These are phyloP conservation scores for Phyto melanocephala DNA, from an alignment of 2,888 invertebrate species.

Conservation along the genomic window DNA sequence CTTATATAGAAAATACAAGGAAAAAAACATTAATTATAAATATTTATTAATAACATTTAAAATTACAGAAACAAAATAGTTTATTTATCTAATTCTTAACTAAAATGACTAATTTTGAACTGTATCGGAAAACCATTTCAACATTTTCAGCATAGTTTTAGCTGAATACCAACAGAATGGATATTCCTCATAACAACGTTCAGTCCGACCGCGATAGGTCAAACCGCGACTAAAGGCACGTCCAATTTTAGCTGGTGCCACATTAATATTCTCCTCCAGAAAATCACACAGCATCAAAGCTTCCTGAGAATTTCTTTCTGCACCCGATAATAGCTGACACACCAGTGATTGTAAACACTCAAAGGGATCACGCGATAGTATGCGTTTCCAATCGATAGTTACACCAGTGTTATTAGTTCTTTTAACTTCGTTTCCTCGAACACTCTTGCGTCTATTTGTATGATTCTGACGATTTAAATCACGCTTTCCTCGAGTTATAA, in stretches of 20 bases:
- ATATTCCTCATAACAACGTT: constrained; percentile 76
- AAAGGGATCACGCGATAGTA: constrained; percentile 76
- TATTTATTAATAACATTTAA: background rate
- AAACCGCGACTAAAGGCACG: constrained; percentile 75
- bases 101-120: constrained; percentile 52
- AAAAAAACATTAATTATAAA: background rate
- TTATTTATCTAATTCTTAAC: background rate
- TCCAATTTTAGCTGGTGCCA: constrained; percentile 74
- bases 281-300: constrained; percentile 73
- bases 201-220: constrained; percentile 69
- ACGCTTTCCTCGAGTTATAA: constrained; percentile 71
- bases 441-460: background rate
- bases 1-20: no score
- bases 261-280: constrained; percentile 71
- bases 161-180: constrained; percentile 78
- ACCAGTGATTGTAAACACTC: constrained; percentile 77
- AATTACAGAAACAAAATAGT: background rate
- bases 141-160: constrained; percentile 76
- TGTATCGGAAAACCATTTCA: constrained; percentile 75
- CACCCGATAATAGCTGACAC: constrained; percentile 77
- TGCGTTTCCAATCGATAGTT: constrained; percentile 75
- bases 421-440: constrained; percentile 5
- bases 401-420: constrained; percentile 54
- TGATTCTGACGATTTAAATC: constrained; percentile 40
- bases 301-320: constrained; percentile 72